Conservation (phyloP, 2,797 vertebrate genomes). For the Furcifer pardalis region DNA sequence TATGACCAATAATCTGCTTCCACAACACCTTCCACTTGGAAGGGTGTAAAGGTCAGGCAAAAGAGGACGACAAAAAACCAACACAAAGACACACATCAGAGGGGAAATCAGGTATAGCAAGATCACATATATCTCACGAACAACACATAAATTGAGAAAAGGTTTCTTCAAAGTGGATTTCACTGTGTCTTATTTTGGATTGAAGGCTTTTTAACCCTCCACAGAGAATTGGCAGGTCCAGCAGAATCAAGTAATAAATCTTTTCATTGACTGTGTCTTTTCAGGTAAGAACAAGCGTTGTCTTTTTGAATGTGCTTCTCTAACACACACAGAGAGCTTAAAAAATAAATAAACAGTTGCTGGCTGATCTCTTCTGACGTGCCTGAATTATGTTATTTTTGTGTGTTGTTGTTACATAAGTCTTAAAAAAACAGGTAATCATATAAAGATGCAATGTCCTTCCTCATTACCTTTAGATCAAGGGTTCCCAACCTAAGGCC, state of each 20-base stretch:
- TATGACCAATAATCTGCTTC: conserved; percentile 15
- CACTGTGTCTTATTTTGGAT: too few species aligned
- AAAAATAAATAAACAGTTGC: neutral
- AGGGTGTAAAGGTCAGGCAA: conserved; percentile 62
- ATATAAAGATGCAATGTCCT: too few species aligned
- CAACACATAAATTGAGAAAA: neutral
- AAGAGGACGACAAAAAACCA: conserved; percentile 42
- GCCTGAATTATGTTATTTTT: too few species aligned
- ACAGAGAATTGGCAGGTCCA: neutral
- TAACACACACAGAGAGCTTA: neutral
- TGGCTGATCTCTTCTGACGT: neutral
- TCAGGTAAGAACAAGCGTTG: neutral
- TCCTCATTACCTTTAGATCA: too few species aligned
- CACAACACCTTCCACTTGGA: conserved; percentile 80
- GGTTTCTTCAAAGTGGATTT: neutral
- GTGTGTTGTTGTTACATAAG: too few species aligned
- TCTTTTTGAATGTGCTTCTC: too few species aligned
- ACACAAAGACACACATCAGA: neutral
- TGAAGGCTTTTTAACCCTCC: neutral
- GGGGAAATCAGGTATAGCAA: neutral
- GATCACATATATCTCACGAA: too few species aligned
- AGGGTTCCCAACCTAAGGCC: too few species aligned
- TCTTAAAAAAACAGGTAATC: neutral
- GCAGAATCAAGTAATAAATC: neutral
- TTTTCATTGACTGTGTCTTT: neutral